Conservation (phyloP, 1,140 invertebrate genomes). For the Micrasema minimum region DNA sequence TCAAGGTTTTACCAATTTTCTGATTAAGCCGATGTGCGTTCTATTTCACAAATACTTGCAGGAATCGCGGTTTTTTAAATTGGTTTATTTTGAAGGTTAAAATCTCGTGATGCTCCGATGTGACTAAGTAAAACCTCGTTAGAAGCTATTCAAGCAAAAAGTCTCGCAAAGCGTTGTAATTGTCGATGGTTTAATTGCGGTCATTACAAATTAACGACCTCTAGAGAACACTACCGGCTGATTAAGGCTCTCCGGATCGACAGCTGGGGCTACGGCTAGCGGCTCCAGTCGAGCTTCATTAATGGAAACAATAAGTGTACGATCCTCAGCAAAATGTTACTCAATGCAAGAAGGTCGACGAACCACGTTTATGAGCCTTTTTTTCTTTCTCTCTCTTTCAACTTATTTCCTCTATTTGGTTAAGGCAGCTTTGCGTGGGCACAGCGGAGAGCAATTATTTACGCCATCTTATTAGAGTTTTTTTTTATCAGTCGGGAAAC, state of each 20-base stretch:
- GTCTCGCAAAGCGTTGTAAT: neutral
- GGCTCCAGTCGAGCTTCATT: constrained; percentile 7
- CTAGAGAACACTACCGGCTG: neutral
- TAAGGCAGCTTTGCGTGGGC: constrained; percentile 51
- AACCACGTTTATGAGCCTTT: constrained; percentile 44
- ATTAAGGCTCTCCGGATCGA: constrained; percentile 8
- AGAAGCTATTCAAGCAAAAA: neutral
- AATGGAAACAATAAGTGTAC: constrained; percentile 26
- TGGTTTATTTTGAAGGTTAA: neutral
- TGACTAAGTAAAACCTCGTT: neutral
- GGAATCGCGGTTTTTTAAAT: too few relatives aligned
- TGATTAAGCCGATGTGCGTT: too few relatives aligned
- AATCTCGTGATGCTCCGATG: neutral
- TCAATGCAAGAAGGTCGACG: constrained; percentile 46
- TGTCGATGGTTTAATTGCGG: constrained; percentile 28
- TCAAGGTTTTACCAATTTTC: too few relatives aligned
- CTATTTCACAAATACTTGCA: too few relatives aligned
- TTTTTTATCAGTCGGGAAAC: constrained; percentile 35
- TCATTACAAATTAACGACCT: constrained; percentile 17
- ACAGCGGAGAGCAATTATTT: constrained; percentile 51
- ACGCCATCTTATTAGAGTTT: constrained; percentile 53
- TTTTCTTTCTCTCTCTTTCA: constrained; percentile 32
- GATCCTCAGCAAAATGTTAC: constrained; percentile 14
- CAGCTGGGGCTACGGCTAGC: constrained; percentile 6
- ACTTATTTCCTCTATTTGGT: constrained; percentile 52